Evolutionary conservation across 1,140 invertebrate genomes (phyloP).

Genomic region (Drosophila kanapiae): DNA sequence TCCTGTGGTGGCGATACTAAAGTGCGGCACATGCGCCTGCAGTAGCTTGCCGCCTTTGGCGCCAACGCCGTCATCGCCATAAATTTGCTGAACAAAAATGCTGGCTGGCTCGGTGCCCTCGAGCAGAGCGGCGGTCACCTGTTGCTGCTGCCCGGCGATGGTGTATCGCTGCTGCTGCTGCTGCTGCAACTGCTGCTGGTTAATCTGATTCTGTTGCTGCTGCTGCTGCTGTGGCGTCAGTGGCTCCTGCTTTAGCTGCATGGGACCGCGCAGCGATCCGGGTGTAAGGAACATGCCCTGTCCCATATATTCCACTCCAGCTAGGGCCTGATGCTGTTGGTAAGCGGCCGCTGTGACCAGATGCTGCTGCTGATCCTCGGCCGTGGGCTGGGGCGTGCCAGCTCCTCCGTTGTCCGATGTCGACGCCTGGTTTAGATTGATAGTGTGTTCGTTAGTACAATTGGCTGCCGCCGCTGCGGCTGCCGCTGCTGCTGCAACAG

Average conservation of each 20-base stretch:
- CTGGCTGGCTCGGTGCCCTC: conserved; percentile 73
- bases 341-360: conserved; percentile 65
- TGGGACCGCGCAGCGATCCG: conserved; percentile 55
- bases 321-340: conserved; percentile 64
- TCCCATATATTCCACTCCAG: conserved; percentile 75
- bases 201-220: conserved; percentile 34
- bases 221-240: conserved; percentile 56
- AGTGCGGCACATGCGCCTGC: conserved; percentile 80
- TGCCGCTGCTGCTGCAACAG: conserved; percentile 61
- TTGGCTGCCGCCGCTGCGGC: conserved; percentile 60
- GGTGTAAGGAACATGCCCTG: conserved; percentile 83
- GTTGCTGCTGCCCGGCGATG: conserved; percentile 62
- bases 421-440: conserved; percentile 82
- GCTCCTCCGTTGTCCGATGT: conserved; percentile 36
- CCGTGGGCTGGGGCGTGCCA: conserved; percentile 30
- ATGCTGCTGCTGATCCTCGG: conserved; percentile 47
- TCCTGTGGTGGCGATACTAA: conserved; percentile 66
- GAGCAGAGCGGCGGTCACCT: conserved; percentile 54
- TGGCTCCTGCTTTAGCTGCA: conserved; percentile 78
- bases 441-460: conserved; percentile 80
- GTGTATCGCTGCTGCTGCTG: conserved; percentile 60
- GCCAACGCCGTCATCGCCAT: conserved; percentile 67
- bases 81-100: conserved; percentile 79
- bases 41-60: conserved; percentile 68
- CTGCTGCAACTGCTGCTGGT: conserved; percentile 58